A percentile compares a stretch with the other conserved stretches of the same genome.
phyloP scores from a whole-genome alignment of 2,113 vertebrate species.

The Illadopsis cleaveri region DNA sequence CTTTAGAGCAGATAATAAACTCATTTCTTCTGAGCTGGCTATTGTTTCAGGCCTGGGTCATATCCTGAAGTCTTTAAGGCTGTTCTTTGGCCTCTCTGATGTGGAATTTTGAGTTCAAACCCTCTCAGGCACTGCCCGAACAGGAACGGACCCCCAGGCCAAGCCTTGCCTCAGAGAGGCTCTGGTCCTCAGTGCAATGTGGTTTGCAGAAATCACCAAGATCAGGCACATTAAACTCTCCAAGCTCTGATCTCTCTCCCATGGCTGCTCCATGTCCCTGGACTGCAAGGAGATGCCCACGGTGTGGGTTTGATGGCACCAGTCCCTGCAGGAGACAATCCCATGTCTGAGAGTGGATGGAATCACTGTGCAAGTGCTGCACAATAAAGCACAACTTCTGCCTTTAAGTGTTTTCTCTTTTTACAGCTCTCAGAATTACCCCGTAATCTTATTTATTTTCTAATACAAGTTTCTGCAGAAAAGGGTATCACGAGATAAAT shows the following conservation, averaged over 20 bases:
- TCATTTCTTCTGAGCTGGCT: conserved; percentile 18
- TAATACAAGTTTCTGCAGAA: conserved; percentile 26
- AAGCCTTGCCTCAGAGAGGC: neutral
- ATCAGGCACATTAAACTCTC: neutral
- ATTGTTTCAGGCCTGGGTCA: neutral
- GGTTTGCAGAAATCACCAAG: neutral
- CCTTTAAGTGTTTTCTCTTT: neutral
- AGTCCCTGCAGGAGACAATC: neutral
- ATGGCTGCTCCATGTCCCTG: neutral
- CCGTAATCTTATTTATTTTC: conserved; percentile 56
- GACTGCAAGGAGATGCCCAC: neutral
- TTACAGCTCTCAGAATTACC: conserved; percentile 20
- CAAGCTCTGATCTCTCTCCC: neutral
- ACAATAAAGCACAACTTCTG: neutral
- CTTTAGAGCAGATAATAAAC: conserved; percentile 48
- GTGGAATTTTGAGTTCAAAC: neutral
- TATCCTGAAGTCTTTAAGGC: neutral
- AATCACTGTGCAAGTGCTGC: neutral
- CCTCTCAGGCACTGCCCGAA: no score
- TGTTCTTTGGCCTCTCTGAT: neutral
- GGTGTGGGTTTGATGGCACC: neutral
- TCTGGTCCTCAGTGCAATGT: rapidly evolving
- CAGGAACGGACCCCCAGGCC: neutral
- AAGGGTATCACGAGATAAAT: conserved; percentile 55
- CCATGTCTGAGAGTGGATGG: neutral